Conservation (phyloP, 2,113 vertebrate genomes). For the Sebastes fasciatus region DNA sequence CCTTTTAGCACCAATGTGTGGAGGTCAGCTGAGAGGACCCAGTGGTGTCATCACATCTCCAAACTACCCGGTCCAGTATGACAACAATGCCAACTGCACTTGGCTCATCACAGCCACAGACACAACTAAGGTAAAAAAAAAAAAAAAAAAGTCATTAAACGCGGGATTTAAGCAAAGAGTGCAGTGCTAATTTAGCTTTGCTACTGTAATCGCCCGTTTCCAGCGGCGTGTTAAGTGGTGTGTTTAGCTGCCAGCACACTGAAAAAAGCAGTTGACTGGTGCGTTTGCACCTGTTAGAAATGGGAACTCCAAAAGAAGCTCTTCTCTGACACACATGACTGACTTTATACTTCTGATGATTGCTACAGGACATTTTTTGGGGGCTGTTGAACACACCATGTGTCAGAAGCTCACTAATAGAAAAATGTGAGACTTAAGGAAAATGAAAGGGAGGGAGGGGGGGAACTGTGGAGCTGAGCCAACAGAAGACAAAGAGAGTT, state of each 20-base stretch:
- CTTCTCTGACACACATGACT: constrained; percentile 28
- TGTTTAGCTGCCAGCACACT: constrained; percentile 22
- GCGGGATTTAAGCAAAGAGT: not conserved
- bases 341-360: constrained; percentile 52
- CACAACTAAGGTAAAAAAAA: constrained; percentile 88
- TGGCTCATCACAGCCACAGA: constrained; percentile 97
- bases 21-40: constrained; percentile 91
- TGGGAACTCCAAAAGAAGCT: constrained; percentile 22
- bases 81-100: constrained; percentile 98
- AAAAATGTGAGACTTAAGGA: constrained; percentile 48
- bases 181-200: constrained; percentile 11
- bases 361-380: constrained; percentile 36
- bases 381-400: constrained; percentile 33
- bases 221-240: not conserved
- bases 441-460: constrained; percentile 18
- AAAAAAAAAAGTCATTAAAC: not conserved
- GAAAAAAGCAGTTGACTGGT: constrained; percentile 24
- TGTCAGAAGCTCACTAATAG: constrained; percentile 26
- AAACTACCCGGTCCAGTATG: constrained; percentile 97
- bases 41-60: constrained; percentile 95
- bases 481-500: constrained; percentile 52
- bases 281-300: constrained; percentile 34
- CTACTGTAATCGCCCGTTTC: constrained; percentile 1
- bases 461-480: constrained; percentile 39
- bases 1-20: constrained; percentile 93